Evolutionary conservation across 2,888 invertebrate species (phyloP), one percentile per base, ranked within the genome.

Genomic region (Tyria jacobaeae): DNA sequence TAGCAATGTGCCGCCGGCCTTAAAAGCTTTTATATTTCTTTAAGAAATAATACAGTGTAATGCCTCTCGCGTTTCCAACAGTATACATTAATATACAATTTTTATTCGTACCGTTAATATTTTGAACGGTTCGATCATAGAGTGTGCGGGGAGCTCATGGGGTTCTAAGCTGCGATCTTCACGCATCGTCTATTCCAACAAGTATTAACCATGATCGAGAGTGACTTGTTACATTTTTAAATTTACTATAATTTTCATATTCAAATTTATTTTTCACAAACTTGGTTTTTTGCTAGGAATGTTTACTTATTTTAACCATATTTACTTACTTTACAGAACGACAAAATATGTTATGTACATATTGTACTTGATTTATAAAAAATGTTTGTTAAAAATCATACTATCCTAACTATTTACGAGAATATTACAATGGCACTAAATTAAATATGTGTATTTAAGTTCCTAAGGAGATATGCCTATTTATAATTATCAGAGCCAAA

Each of bases 21-120:
- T 89, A 92, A 93, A 94, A 94, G 93, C 93, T 92, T 92, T 93
- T 88, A 90, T 86, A 90, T 89, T 91, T 87, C 87, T 86, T 83
- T 85, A 84, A 89, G 87, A 89, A 91, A 90, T 91, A 92, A 91
- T 90, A 91, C 90, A 86, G 78, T 85, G 89, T 92, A 90, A 91
- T 89, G 85, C 88, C 83, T 78, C 82, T 81, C 80, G 68, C 76
- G 76, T 75, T 83, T 76, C 75, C 73, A 83, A 79, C 83, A 82
- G 84, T 90, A 91, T 92, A 91, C 88, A 91, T 90, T 92, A 91
- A 90, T 91, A 91, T 91, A 87, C 86, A 87, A 86, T 90, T 92
- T 92, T 92, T 92, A 89, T 91, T 89, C 83, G 78, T 73, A 76
- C 79, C 82, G 81, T 82, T 87, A 87, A 89, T 88, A 89, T 88